phyloP scores from a whole-genome alignment of 2,888 invertebrate species.

The Perithous albicinctus region DNA sequence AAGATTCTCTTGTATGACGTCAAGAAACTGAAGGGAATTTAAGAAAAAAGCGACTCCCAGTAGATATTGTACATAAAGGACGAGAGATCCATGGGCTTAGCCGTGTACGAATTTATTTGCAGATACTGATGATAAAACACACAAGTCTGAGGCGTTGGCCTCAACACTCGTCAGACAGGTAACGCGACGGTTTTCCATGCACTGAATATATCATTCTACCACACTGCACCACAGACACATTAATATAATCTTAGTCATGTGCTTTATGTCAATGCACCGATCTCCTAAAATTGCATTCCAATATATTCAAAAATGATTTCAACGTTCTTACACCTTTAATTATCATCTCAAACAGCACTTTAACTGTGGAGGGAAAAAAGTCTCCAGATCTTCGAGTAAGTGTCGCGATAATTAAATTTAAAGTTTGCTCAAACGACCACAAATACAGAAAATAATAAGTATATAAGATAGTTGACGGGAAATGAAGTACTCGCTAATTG shows the following conservation, averaged over 20 bases:
- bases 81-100: background rate
- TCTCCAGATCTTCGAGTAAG: background rate
- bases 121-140: background rate
- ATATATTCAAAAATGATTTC: background rate
- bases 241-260: background rate
- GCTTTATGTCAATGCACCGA: background rate
- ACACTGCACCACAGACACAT: background rate
- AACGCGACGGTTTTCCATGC: constrained; percentile 6
- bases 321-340: background rate
- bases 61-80: background rate
- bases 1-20: constrained; percentile 54
- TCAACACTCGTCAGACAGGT: constrained; percentile 19
- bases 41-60: background rate
- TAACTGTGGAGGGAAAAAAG: background rate
- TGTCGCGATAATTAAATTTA: background rate
- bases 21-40: constrained; percentile 19
- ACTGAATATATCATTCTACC: background rate
- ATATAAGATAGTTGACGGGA: constrained; percentile 1
- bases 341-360: background rate
- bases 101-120: constrained; percentile 46
- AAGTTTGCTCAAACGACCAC: background rate
- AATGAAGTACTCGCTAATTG: constrained; percentile 11
- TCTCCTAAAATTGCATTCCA: background rate
- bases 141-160: constrained; percentile 30
- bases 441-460: background rate